Evolutionary conservation across 2,797 vertebrate genomes (phyloP).

Genomic region (Gymnopithys bicolor): DNA sequence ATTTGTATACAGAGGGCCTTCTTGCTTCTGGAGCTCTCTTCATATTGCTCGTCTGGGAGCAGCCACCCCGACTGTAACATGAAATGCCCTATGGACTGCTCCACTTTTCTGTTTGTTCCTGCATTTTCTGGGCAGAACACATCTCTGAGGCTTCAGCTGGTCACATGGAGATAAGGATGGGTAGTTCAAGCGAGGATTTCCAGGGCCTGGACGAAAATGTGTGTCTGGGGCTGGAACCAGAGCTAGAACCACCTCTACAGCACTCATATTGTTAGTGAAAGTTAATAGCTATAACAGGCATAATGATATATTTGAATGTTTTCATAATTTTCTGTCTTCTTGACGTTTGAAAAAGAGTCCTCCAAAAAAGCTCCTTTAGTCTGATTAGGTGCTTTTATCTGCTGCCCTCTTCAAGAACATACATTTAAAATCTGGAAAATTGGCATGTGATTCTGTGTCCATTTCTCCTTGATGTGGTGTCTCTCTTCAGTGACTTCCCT

Average conservation of each 20-base stretch:
- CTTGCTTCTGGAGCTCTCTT: neutral
- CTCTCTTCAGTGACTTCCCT: neutral
- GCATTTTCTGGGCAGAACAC: neutral
- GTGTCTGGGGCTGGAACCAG: neutral
- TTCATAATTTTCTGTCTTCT: neutral
- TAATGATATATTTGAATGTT: neutral
- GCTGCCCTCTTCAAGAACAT: neutral
- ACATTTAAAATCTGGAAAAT: neutral
- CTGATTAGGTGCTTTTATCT: neutral
- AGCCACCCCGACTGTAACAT: accelerated
- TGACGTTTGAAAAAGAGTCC: neutral
- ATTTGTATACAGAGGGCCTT: neutral
- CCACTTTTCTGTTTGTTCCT: neutral
- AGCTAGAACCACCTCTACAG: neutral
- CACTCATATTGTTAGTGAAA: neutral
- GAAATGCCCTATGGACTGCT: neutral
- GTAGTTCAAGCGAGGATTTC: neutral
- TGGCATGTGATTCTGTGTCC: neutral
- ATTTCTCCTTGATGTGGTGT: neutral
- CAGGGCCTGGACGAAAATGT: neutral
- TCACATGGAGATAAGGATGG: neutral
- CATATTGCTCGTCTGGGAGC: neutral
- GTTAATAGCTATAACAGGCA: accelerated
- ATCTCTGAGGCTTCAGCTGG: neutral
- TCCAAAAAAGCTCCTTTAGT: neutral